phyloP scores from a whole-genome alignment of 2,797 vertebrate genomes.

The Tapirus indicus region DNA sequence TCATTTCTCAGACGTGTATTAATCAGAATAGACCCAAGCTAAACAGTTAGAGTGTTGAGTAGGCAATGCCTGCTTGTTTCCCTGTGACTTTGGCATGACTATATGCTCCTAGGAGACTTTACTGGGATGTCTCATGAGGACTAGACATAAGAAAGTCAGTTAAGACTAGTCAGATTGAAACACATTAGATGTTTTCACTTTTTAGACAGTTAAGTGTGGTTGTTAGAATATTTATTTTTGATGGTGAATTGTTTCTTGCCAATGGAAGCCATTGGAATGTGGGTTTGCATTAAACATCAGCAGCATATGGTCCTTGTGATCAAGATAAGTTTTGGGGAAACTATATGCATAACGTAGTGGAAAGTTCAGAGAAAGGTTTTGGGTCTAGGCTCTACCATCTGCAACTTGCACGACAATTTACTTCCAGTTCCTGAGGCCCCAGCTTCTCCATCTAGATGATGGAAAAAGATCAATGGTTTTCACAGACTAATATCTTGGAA shows the following conservation, averaged over 20 bases:
- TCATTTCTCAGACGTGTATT: neutral
- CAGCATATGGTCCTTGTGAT: neutral
- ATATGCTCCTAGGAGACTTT: neutral
- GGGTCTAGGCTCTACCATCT: neutral
- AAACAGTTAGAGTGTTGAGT: neutral
- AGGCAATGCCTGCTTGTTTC: neutral
- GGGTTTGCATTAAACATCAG: neutral
- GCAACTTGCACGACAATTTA: neutral
- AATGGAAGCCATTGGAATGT: neutral
- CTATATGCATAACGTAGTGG: neutral
- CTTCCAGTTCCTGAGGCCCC: neutral
- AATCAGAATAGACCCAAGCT: neutral
- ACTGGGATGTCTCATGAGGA: neutral
- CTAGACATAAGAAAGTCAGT: slow-evolving; percentile 45
- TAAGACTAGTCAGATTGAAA: neutral
- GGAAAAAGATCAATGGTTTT: neutral
- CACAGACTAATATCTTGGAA: neutral
- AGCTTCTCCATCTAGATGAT: neutral
- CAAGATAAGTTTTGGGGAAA: neutral
- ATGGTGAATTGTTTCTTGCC: neutral
- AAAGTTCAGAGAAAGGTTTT: neutral
- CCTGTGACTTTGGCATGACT: slow-evolving; percentile 36
- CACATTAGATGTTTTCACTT: neutral
- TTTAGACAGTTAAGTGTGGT: neutral
- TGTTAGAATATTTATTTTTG: neutral